phyloP scores from a whole-genome alignment of 2,797 vertebrate species.

The Kryptolebias ocellatus region DNA sequence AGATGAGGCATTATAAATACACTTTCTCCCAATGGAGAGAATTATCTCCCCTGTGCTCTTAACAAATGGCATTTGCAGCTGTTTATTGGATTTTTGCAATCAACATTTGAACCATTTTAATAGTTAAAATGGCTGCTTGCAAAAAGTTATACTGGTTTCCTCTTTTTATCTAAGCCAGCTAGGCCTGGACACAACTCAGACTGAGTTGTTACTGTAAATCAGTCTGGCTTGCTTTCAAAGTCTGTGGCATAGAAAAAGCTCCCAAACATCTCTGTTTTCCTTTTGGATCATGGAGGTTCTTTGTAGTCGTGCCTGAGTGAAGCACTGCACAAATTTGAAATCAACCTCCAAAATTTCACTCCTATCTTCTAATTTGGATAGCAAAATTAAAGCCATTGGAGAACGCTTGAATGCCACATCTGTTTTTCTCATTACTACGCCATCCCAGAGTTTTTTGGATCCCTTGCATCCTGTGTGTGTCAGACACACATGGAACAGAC shows the following conservation, averaged over 20 bases:
- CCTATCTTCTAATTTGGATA: slow-evolving; percentile 3
- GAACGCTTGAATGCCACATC: slow-evolving; percentile 46
- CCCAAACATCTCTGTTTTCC: neutral
- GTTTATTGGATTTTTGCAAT: slow-evolving; percentile 10
- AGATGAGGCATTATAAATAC: slow-evolving; percentile 1
- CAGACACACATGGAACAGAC: slow-evolving; percentile 1
- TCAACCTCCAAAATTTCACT: neutral
- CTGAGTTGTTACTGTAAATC: slow-evolving; percentile 45
- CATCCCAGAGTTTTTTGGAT: slow-evolving; percentile 42
- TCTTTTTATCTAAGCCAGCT: slow-evolving; percentile 25
- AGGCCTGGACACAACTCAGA: slow-evolving; percentile 20
- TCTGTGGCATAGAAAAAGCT: slow-evolving; percentile 37
- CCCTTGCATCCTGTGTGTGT: slow-evolving; percentile 47
- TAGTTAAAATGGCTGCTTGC: slow-evolving; percentile 12
- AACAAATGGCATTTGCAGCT: neutral
- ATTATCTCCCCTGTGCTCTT: slow-evolving; percentile 24
- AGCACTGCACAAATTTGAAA: slow-evolving; percentile 6
- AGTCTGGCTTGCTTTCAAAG: slow-evolving; percentile 41
- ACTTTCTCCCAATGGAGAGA: slow-evolving; percentile 20
- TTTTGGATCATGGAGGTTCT: slow-evolving; percentile 23
- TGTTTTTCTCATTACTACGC: slow-evolving; percentile 65
- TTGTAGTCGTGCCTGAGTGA: slow-evolving; percentile 8
- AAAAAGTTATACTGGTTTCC: slow-evolving; percentile 39
- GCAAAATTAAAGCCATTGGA: neutral
- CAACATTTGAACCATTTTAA: slow-evolving; percentile 21